These are phyloP conservation scores for Druon quercuslanigerum DNA, from an alignment of 1,140 invertebrate genomes.

Conservation along the genomic window DNA sequence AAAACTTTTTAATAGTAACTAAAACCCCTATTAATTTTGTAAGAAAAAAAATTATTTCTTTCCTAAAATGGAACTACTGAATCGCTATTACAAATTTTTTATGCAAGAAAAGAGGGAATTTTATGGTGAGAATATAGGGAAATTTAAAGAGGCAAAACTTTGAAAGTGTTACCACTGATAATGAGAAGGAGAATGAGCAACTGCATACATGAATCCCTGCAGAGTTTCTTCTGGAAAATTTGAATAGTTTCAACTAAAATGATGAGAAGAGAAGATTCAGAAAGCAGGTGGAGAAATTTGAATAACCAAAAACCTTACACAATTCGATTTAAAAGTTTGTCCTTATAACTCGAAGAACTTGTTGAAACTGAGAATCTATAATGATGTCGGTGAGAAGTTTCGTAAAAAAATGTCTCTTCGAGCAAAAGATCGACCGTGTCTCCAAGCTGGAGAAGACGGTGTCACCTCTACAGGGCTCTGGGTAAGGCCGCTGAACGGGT, in stretches of 20 bases:
- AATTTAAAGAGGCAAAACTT: not conserved
- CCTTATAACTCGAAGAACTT: not conserved
- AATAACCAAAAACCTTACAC: constrained; percentile 12
- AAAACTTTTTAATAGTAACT: too few relatives aligned
- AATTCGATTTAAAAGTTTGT: constrained; percentile 29
- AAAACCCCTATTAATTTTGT: too few relatives aligned
- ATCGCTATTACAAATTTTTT: too few relatives aligned
- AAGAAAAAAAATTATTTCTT: too few relatives aligned
- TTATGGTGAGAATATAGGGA: too few relatives aligned
- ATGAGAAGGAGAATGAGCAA: constrained; percentile 1
- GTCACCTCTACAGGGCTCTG: not conserved
- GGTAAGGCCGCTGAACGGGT: not conserved
- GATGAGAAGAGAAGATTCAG: not conserved
- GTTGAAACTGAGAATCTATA: constrained; percentile 6
- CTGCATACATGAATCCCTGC: constrained; percentile 6
- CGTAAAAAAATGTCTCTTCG: not conserved
- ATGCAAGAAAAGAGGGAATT: too few relatives aligned
- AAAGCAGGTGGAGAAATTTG: constrained; percentile 18
- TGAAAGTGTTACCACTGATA: not conserved
- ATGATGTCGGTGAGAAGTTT: not conserved
- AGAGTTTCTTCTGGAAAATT: constrained; percentile 5
- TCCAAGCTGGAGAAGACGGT: not conserved
- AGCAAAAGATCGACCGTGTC: not conserved
- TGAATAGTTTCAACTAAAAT: constrained; percentile 15
- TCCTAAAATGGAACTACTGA: too few relatives aligned